Percentiles rank a stretch among this genome's conserved stretches.
Conservation (phyloP, 2,113 vertebrate genomes). For the Orthonyx spaldingii region DNA sequence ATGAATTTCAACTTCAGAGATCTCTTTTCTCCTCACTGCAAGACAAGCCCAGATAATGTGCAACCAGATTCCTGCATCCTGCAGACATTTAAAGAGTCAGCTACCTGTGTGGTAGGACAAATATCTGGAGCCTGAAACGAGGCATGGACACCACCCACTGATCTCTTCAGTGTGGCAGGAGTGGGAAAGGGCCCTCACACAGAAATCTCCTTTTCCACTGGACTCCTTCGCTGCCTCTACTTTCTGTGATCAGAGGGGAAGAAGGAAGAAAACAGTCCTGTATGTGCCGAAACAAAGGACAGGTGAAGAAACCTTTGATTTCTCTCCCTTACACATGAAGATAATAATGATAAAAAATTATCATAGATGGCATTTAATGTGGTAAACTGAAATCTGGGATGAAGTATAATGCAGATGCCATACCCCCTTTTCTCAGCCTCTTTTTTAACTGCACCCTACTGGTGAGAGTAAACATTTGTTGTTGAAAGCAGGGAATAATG, state of each 20-base stretch:
- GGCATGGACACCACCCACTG: not conserved
- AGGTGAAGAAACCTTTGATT: not conserved
- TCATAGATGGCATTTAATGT: not conserved
- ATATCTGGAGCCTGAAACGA: not conserved
- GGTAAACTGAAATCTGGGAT: not conserved
- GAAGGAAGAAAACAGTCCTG: not conserved
- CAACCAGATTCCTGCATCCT: not conserved
- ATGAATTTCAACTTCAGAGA: not conserved
- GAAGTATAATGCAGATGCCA: not conserved
- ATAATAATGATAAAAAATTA: not conserved
- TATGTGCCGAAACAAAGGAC: not conserved
- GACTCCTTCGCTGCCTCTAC: not conserved
- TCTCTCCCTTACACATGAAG: not conserved
- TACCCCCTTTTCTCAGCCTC: not conserved
- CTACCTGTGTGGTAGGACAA: not conserved
- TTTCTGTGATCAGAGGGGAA: not conserved
- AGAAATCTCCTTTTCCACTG: not conserved
- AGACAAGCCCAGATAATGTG: not conserved
- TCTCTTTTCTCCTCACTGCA: not conserved
- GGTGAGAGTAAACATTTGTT: not conserved
- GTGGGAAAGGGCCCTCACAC: not conserved
- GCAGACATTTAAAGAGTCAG: not conserved
- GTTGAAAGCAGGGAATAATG: not conserved
- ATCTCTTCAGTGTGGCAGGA: not conserved
- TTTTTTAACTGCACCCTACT: not conserved